These are phyloP conservation scores for Tetranychus truncatus DNA, from an alignment of 2,888 invertebrate genomes.

Conservation along the genomic window DNA sequence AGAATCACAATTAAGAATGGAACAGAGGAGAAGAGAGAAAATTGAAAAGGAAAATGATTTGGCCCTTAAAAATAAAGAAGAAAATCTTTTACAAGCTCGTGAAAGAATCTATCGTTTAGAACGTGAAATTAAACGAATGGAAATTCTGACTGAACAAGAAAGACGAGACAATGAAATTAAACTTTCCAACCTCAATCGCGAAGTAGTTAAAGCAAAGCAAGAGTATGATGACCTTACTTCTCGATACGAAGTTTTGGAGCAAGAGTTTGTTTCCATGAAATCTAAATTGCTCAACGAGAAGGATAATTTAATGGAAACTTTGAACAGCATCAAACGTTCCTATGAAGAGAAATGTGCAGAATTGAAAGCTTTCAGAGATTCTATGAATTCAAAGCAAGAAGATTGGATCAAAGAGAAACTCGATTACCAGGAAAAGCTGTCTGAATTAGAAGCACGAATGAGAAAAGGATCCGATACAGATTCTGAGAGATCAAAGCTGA, in stretches of 20 bases:
- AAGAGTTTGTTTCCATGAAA: slow-evolving; percentile 64
- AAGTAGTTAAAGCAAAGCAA: slow-evolving; percentile 47
- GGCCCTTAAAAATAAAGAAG: slow-evolving; percentile 32
- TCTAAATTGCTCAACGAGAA: slow-evolving; percentile 62
- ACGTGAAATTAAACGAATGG: slow-evolving; percentile 24
- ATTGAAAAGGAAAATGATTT: slow-evolving; percentile 49
- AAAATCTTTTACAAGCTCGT: slow-evolving; percentile 27
- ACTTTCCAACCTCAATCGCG: slow-evolving; percentile 44
- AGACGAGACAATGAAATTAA: slow-evolving; percentile 21
- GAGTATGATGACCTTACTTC: slow-evolving; percentile 59
- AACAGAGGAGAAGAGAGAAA: slow-evolving; percentile 48
- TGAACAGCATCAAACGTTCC: slow-evolving; percentile 45
- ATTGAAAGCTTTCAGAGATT: slow-evolving; percentile 46
- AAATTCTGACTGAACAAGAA: slow-evolving; percentile 23
- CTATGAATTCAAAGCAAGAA: slow-evolving; percentile 41
- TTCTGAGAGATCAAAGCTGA: slow-evolving; percentile 49
- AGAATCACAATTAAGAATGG: slow-evolving; percentile 34
- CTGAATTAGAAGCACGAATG: slow-evolving; percentile 33
- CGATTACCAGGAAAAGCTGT: slow-evolving; percentile 40
- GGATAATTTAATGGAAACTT: slow-evolving; percentile 50
- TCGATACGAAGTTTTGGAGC: slow-evolving; percentile 63
- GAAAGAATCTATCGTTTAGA: slow-evolving; percentile 27
- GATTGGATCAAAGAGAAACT: slow-evolving; percentile 54
- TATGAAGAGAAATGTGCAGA: slow-evolving; percentile 44
- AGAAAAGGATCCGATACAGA: slow-evolving; percentile 31